Percentiles rank a stretch among this genome's conserved stretches.
phyloP scores from a whole-genome alignment of 2,888 invertebrate genomes.

The Apoda limacodes region DNA sequence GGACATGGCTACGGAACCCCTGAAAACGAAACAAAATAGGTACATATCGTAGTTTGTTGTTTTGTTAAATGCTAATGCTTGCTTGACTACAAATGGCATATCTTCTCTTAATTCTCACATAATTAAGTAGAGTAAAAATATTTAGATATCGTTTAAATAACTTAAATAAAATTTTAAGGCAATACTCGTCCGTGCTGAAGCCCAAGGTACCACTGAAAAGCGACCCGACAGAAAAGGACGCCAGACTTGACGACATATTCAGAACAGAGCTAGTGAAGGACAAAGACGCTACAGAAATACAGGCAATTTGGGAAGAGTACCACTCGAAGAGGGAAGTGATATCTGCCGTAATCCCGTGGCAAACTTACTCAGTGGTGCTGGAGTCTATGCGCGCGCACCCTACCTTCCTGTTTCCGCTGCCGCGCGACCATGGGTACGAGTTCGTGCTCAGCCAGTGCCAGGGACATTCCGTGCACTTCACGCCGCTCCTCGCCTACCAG shows the following conservation, averaged over 20 bases:
- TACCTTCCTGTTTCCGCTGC: conserved; percentile 83
- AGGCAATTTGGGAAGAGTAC: conserved; percentile 83
- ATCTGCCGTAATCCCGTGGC: conserved; percentile 76
- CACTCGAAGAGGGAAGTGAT: conserved; percentile 82
- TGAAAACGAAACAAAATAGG: no score
- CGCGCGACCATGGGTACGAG: conserved; percentile 86
- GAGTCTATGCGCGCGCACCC: conserved; percentile 71
- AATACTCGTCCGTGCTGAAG: conserved; percentile 74
- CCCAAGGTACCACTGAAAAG: conserved; percentile 64
- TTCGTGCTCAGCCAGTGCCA: conserved; percentile 84
- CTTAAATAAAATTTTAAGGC: conserved; percentile 38
- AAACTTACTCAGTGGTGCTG: conserved; percentile 71
- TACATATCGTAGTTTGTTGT: no score
- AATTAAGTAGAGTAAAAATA: no score
- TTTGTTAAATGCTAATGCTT: no score
- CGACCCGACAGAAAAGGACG: conserved; percentile 30
- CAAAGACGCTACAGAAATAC: conserved; percentile 78
- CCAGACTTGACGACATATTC: conserved; percentile 77
- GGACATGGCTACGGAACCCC: no score
- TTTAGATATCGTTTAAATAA: conserved; percentile 1
- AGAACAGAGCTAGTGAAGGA: conserved; percentile 80
- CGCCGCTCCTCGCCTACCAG: conserved; percentile 87
- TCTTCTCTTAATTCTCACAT: no score
- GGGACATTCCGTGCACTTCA: conserved; percentile 82
- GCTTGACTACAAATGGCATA: no score